These are phyloP conservation scores for Pagetopsis macropterus DNA, from an alignment of 2,797 vertebrate genomes.

Conservation along the genomic window DNA sequence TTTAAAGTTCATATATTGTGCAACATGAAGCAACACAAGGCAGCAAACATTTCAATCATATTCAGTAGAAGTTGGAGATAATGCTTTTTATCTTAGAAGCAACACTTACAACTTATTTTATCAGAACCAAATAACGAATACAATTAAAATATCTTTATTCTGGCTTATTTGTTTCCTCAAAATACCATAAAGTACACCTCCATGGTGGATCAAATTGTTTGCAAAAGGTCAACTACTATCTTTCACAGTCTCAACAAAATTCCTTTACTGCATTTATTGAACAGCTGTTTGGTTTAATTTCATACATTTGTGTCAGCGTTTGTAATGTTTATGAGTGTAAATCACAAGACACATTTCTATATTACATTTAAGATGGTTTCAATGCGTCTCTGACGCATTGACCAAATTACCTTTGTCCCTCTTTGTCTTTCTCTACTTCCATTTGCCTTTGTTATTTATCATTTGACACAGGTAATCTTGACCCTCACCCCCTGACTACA, in stretches of 20 bases:
- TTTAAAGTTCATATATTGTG: conserved; percentile 7
- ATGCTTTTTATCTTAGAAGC: background rate
- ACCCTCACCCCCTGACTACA: background rate
- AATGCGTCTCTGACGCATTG: background rate
- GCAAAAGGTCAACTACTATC: background rate
- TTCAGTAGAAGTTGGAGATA: too few species aligned
- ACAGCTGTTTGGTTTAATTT: background rate
- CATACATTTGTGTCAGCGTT: background rate
- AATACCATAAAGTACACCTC: background rate
- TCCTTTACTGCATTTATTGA: background rate
- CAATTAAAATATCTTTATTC: background rate
- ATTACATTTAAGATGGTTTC: background rate
- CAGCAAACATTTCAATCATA: background rate
- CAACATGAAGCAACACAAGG: conserved; percentile 8
- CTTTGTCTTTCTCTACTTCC: background rate
- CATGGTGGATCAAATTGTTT: background rate
- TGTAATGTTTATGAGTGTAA: background rate
- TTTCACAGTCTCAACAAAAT: background rate
- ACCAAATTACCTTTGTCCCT: background rate
- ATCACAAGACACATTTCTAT: background rate
- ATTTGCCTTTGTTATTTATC: conserved; percentile 29
- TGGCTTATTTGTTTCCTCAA: background rate
- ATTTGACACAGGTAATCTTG: conserved; percentile 21
- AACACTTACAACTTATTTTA: too few species aligned
- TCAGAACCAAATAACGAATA: background rate